A percentile compares a stretch with the other conserved stretches of the same genome.
These are phyloP conservation scores for Ptychoptera albimana DNA, from an alignment of 2,888 invertebrate species.

Conservation along the genomic window DNA sequence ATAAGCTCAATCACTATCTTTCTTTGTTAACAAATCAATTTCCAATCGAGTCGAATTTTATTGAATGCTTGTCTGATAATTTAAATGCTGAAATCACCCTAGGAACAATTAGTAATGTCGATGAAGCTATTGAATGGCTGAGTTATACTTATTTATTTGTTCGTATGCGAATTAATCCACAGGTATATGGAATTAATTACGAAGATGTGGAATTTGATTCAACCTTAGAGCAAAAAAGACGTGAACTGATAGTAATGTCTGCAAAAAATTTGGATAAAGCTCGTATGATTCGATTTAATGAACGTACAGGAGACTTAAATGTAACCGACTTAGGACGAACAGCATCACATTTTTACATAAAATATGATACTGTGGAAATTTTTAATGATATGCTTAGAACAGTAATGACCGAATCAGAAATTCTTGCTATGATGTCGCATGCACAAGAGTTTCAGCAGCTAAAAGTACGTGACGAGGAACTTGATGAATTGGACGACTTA, in stretches of 20 bases:
- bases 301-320: conserved; percentile 63
- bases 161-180: conserved; percentile 83
- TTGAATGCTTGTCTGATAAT: conserved; percentile 83
- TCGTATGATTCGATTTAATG: conserved; percentile 85
- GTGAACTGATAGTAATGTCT: conserved; percentile 60
- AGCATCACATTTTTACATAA: conserved; percentile 95
- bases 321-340: conserved; percentile 82
- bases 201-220: conserved; percentile 57
- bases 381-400: conserved; percentile 72
- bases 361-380: conserved; percentile 84
- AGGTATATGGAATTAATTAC: conserved; percentile 50
- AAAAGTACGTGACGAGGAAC: conserved; percentile 90
- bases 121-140: conserved; percentile 95
- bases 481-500: conserved; percentile 74
- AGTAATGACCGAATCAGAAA: conserved; percentile 71
- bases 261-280: conserved; percentile 81
- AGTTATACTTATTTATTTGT: conserved; percentile 94
- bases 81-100: conserved; percentile 94
- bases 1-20: conserved; percentile 85
- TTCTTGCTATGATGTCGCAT: conserved; percentile 79
- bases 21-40: conserved; percentile 89
- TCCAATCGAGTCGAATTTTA: conserved; percentile 96
- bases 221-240: conserved; percentile 57
- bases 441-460: conserved; percentile 93
- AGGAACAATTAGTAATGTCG: conserved; percentile 90